These are phyloP conservation scores for Sander lucioperca DNA, from an alignment of 2,113 vertebrate genomes.

Conservation along the genomic window DNA sequence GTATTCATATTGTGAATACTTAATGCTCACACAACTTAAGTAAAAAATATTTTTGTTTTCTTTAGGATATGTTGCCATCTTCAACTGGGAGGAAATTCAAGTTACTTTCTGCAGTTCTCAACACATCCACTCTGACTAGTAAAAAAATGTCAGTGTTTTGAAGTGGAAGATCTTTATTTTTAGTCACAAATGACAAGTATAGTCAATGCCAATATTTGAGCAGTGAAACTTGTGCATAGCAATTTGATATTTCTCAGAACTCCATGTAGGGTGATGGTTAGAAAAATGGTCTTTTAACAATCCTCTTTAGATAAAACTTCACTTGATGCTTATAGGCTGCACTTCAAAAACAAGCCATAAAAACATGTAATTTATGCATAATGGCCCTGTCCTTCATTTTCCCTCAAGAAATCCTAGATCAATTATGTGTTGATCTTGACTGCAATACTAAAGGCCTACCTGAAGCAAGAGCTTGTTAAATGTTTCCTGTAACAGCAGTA, in stretches of 20 bases:
- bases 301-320: not conserved
- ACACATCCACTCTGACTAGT: not conserved
- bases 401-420: not conserved
- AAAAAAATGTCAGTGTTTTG: not conserved
- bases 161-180: not conserved
- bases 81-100: slow-evolving; percentile 4
- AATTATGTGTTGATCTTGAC: not conserved
- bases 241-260: not conserved
- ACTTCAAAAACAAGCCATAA: not conserved
- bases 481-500: slow-evolving; percentile 59
- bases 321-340: not conserved
- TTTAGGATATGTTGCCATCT: slow-evolving; percentile 11
- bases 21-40: not conserved
- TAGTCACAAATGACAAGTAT: not conserved
- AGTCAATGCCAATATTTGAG: not conserved
- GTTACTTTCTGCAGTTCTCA: not conserved
- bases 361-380: not conserved
- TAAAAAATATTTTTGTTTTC: not conserved
- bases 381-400: not conserved
- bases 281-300: not conserved
- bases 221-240: not conserved
- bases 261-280: no score
- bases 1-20: not conserved
- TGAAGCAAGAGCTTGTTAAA: slow-evolving; percentile 66
- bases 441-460: slow-evolving; percentile 45